Evolutionary conservation across 2,888 invertebrate genomes (phyloP), one percentile per base, ranked within the genome.

Genomic region (Oscheius sp.): DNA sequence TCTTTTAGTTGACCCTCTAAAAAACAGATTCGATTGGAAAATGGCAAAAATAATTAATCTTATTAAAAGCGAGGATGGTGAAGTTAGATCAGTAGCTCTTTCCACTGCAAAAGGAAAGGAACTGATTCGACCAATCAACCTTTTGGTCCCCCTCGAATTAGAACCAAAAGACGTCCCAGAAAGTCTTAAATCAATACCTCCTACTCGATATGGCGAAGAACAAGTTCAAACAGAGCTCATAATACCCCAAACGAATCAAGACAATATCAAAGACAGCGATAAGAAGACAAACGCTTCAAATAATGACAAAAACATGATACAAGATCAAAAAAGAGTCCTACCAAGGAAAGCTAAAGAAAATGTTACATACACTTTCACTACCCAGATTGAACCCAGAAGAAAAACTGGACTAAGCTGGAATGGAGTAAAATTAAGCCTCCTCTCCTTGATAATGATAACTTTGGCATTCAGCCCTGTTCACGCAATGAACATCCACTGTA

Each of bases 91-190:
- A 44, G 61, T 20, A 2, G 44, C 41, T 5, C 17, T 61, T 22
- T 44, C 41, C 2, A 44, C 44, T 2, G 2, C 2, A 2, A 38
- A 26, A 12, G 61, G 61, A 3, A 61, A 41, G n/a, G 44, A 45
- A 33, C 22, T 30, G 4, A 32, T 20, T 17, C 2, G 63, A 1
- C 30, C 50, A 1, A 32, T 63, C 33, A 63, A 51, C 8, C 26
- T 50, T 4, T 20, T 63, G 26, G 33, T 63, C 8, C 63, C 63
- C 28, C 54, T 63, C 3, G 63, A 63, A 4, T n/a, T 59, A 6
- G 45, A 61, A 12, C 3, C 2, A 2, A 20, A 17, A 3, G 26
- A 41, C 20, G 12, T 41, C 20, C 5, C 41, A 2, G 41, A 3
- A 20, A 3, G 14, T 3, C 41, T 9, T 36, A 8, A 8, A 14